phyloP scores from a whole-genome alignment of 2,797 vertebrate genomes.

The Hozukius guyotensis region DNA sequence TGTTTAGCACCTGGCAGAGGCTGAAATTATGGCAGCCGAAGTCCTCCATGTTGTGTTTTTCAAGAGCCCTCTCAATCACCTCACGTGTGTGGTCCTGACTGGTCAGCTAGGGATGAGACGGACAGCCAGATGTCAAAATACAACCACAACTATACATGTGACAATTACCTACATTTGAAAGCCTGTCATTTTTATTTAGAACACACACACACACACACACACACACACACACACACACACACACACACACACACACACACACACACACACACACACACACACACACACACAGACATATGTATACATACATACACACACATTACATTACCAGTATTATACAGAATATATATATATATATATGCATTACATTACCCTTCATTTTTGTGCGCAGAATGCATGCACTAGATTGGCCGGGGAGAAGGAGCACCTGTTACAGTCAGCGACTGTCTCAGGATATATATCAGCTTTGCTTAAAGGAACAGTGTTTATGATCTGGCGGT shows the following conservation, averaged over 20 bases:
- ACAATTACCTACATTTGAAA: background rate
- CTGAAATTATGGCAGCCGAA: slow-evolving; percentile 79
- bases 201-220: background rate
- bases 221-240: background rate
- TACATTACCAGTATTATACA: no score
- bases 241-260: background rate
- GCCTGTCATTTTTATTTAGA: background rate
- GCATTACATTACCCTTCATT: no score
- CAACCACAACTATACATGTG: background rate
- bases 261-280: background rate
- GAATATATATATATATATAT: no score
- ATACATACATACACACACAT: no score
- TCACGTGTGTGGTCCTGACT: slow-evolving; percentile 91
- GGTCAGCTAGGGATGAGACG: slow-evolving; percentile 81
- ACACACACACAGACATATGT: background rate
- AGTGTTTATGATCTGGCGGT: no score
- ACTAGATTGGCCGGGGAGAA: no score
- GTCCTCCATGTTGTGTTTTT: slow-evolving; percentile 88
- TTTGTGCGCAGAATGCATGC: no score
- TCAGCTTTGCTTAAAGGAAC: no score
- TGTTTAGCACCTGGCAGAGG: slow-evolving; percentile 86
- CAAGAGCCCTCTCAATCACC: slow-evolving; percentile 88
- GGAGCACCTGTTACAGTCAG: no score
- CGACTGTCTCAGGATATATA: no score
- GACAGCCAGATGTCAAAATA: background rate